Evolutionary conservation across 1,140 invertebrate species (phyloP), one percentile per base, ranked within the genome.

Genomic region (Drosophila kohkoa): DNA sequence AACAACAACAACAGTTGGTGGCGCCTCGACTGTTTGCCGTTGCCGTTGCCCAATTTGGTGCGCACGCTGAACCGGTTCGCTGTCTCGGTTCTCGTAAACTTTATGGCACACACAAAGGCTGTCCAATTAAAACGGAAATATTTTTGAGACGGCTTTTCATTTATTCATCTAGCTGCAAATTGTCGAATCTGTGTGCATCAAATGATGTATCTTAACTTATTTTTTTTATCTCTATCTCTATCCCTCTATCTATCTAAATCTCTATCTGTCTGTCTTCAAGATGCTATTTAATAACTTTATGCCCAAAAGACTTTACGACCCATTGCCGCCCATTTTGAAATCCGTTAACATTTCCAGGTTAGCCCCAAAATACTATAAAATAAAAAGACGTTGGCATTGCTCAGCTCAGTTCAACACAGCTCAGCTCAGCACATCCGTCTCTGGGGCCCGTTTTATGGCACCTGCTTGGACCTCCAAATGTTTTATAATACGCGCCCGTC

Each of bases 101-200:
- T 77, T 85, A 73, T 82, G 82, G 66, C 71, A 71, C 60, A 62
- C 71, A 71, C 60, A 62, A 43, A 72, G 62, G 65, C 62, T 57
- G 72, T 87, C 83, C 78, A 88, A 87, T 87, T 88, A 87, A 87
- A 82, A 87, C 83, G 68, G 62, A 88, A 83, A 88, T 87, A 87
- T 82, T 82, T 80, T 75, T 54, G 60, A 60, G 20, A 25, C 67
- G 57, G 32, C 52, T 58, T 57, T 71, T 64, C 73, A 55, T 57
- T 54, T 68, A 35, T 46, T 3, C 54, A 28, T 41, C 67, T 62
- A 35, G 25, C 46, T 54, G 30, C 38, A n/a, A 41, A 10, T 41
- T 2, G 41, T 5, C n/a, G 5, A 46, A 5, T 20, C 28, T 52
- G 52, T 11, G 32, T 11, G 32, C 13, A 57, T 48, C 46, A 25